Percentiles rank a stretch among this genome's conserved stretches.
These are phyloP conservation scores for Drosophila lowei DNA, from an alignment of 1,140 invertebrate species.

Conservation along the genomic window DNA sequence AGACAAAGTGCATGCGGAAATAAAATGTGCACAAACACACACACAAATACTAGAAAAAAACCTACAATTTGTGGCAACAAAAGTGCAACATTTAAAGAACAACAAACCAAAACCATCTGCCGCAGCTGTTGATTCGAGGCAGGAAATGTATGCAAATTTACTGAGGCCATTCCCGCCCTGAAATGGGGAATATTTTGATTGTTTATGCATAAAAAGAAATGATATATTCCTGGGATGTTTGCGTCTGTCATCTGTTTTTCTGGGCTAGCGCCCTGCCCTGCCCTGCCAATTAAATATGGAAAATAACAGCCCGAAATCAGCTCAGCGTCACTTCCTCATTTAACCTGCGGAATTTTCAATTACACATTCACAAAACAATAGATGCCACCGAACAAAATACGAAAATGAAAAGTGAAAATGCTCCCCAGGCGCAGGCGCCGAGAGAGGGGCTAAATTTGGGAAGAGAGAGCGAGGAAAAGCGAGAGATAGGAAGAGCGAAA, in stretches of 20 bases:
- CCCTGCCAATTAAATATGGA: constrained; percentile 73
- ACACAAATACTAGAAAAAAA: constrained; percentile 24
- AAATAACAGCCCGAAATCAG: constrained; percentile 53
- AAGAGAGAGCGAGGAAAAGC: constrained; percentile 6
- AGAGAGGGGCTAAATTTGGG: constrained; percentile 29
- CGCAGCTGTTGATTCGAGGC: constrained; percentile 5
- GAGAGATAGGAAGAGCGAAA: constrained; percentile 1
- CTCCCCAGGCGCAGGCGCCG: constrained; percentile 68
- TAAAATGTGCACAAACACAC: constrained; percentile 49
- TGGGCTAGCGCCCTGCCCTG: background rate
- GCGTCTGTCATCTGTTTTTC: background rate
- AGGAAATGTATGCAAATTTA: constrained; percentile 68
- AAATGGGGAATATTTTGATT: constrained; percentile 17
- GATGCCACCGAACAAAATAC: constrained; percentile 45
- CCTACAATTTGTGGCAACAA: constrained; percentile 7
- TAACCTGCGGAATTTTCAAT: constrained; percentile 80
- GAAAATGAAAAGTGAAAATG: constrained; percentile 69
- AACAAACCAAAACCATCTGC: constrained; percentile 54
- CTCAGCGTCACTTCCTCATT: constrained; percentile 79
- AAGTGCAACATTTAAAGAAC: constrained; percentile 14
- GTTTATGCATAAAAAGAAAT: constrained; percentile 53
- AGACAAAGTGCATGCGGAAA: constrained; percentile 71
- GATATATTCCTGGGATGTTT: constrained; percentile 36
- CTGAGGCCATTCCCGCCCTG: constrained; percentile 23
- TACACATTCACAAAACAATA: constrained; percentile 69